Evolutionary conservation across 2,113 vertebrate genomes (phyloP), one percentile per base, ranked within the genome.

Genomic region (Phaethon lepturus): DNA sequence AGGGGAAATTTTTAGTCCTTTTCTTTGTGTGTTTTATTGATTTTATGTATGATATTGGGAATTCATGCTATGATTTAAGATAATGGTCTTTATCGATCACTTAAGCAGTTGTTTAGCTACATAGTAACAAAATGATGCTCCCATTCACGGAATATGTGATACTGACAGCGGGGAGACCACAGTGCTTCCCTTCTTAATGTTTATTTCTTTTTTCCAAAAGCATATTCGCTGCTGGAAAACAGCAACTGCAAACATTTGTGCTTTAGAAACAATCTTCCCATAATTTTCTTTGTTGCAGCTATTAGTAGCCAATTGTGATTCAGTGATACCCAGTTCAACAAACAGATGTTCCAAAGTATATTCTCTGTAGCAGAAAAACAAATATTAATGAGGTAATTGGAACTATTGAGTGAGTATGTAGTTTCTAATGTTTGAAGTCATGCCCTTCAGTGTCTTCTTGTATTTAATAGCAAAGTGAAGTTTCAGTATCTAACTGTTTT

Each of bases 41-140:
- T 99, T 99, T 98, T 98, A 99, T 99, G 98, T 99, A 99, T 99
- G 98, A 99, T 99, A 99, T 99, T 99, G 98, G 98, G 98, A 99
- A 98, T 98, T 98, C 98, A 98, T 93, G 97, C 98, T 97, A 98
- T 99, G 99, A 99, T 99, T 99, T 99, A 99, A 99, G 99, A 98
- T 99, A 99, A 99, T 99, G 98, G 98, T 98, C 98, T 99, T 99
- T 99, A 99, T 99, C 96, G 99, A 99, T 99, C 99, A 99, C 98
- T 97, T 99, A 99, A 99, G 99, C 98, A 99, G 99, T 99, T 99
- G 99, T 99, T 99, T 99, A 99, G 98, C 98, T 99, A 99, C 98
- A 98, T 96, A 97, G 98, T 98, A 99, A 97, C 98, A 98, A 99
- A 99, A 99, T 98, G 98, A 98, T 98, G 98, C 97, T 98, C 98